Evolutionary conservation across 1,140 invertebrate species (phyloP).

Genomic region (Euwallacea similis): DNA sequence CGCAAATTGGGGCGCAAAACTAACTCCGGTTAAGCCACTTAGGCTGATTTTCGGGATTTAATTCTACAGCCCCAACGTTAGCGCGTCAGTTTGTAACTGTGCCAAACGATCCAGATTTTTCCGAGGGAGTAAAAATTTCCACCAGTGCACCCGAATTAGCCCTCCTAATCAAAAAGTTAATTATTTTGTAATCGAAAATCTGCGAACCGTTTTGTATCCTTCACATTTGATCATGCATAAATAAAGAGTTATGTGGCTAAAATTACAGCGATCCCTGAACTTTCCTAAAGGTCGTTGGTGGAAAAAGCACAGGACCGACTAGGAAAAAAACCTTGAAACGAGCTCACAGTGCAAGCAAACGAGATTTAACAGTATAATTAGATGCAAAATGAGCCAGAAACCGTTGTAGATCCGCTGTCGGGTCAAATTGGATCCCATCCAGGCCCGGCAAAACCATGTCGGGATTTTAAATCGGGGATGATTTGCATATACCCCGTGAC

Average conservation of each 20-base stretch:
- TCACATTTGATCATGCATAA: too few species aligned
- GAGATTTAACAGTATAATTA: slow-evolving; percentile 40
- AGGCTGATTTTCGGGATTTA: slow-evolving; percentile 28
- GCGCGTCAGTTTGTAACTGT: slow-evolving; percentile 24
- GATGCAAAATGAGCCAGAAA: slow-evolving; percentile 41
- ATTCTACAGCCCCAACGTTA: slow-evolving; percentile 27
- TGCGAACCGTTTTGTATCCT: too few species aligned
- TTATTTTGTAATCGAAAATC: too few species aligned
- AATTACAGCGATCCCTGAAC: too few species aligned
- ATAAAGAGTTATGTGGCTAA: too few species aligned
- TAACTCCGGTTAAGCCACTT: slow-evolving; percentile 34
- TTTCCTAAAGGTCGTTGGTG: neutral
- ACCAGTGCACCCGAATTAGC: too few species aligned
- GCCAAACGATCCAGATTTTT: slow-evolving; percentile 17
- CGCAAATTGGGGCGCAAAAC: slow-evolving; percentile 34
- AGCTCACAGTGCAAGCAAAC: slow-evolving; percentile 32
- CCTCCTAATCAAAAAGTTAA: too few species aligned
- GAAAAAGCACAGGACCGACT: neutral
- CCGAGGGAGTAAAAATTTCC: neutral
- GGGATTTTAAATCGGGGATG: slow-evolving; percentile 28
- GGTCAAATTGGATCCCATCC: slow-evolving; percentile 36
- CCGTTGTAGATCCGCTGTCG: slow-evolving; percentile 29
- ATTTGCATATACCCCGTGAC: slow-evolving; percentile 21
- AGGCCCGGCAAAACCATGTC: slow-evolving; percentile 36
- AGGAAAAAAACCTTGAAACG: slow-evolving; percentile 19